phyloP scores from a whole-genome alignment of 2,797 vertebrate genomes.

The Synaphobranchus kaupii region DNA sequence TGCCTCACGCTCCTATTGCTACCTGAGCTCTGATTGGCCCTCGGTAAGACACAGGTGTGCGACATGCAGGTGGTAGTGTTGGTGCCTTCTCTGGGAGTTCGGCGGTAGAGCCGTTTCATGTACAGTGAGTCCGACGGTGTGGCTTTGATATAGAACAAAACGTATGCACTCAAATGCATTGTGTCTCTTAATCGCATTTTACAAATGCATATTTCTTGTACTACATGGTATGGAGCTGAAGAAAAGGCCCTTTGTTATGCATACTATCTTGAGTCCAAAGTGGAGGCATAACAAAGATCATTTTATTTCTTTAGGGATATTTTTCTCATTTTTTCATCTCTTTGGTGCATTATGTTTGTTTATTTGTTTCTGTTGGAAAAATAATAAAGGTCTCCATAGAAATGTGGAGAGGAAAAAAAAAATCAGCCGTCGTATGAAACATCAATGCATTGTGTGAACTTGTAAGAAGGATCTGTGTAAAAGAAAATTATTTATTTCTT shows the following conservation, averaged over 20 bases:
- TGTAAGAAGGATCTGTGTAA: slow-evolving; percentile 52
- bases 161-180: slow-evolving; percentile 34
- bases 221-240: slow-evolving; percentile 18
- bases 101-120: slow-evolving; percentile 36
- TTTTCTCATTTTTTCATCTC: slow-evolving; percentile 26
- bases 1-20: background rate
- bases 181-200: slow-evolving; percentile 39
- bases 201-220: slow-evolving; percentile 37
- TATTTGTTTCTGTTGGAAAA: slow-evolving; percentile 47
- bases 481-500: slow-evolving; percentile 60
- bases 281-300: background rate
- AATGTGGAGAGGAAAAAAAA: slow-evolving; percentile 58
- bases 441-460: slow-evolving; percentile 50
- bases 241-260: slow-evolving; percentile 24
- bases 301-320: slow-evolving; percentile 23
- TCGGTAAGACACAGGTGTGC: slow-evolving; percentile 48
- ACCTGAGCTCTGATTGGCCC: slow-evolving; percentile 24
- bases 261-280: slow-evolving; percentile 21
- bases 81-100: slow-evolving; percentile 63
- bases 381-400: slow-evolving; percentile 40
- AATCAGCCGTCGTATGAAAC: slow-evolving; percentile 43
- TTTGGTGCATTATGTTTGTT: slow-evolving; percentile 36
- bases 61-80: slow-evolving; percentile 52
- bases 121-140: background rate
- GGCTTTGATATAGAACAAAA: slow-evolving; percentile 22